Evolutionary conservation across 2,797 vertebrate genomes (phyloP), one percentile per base, ranked within the genome.

Genomic region (Darevskia nairensis): DNA sequence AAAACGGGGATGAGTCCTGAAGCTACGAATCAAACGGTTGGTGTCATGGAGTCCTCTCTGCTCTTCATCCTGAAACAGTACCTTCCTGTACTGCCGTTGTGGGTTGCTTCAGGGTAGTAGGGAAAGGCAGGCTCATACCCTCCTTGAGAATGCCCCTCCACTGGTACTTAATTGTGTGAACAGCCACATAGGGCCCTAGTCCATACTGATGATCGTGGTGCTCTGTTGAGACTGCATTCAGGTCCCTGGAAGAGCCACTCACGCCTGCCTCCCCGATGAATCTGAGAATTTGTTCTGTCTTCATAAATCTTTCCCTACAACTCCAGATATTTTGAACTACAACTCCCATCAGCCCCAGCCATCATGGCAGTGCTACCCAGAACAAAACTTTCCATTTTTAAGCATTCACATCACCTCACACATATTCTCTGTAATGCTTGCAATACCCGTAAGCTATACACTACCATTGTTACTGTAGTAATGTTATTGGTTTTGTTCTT

Each of bases 11-110:
- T 99, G 97, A 95, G 96, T 46, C 97, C 98, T 0, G 98, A 99
- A 94, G 98, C 97, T 78, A 98, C 98, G n/a, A 98, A 97, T 25
- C 99, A 99, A 96, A 99, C 97, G n/a, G 99, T 99, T 87, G 93
- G 98, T 97, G 89, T 80, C 35, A 35, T 35, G 35, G 35, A 35
- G 35, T 35, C 35, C 35, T 35, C 35, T 55, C 3, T 4, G 3
- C 0, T 23, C 29, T 66, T 29, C 25, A 35, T 78, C 19, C 75
- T 55, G 9, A 23, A 23, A 11, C 10, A 6, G 19, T 39, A 9
- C 1, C 46, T 25, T 61, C 35, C 55, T 29, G 9, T 19, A 27
- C 6, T 25, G 27, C 76, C 23, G 5, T 29, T 29, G 74, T 6
- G 1, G 27, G 11, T 41, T 61, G 1, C 59, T 64, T 64, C 32